Conservation (phyloP, 2,797 vertebrate genomes). For the Leucoraja ocellata region DNA sequence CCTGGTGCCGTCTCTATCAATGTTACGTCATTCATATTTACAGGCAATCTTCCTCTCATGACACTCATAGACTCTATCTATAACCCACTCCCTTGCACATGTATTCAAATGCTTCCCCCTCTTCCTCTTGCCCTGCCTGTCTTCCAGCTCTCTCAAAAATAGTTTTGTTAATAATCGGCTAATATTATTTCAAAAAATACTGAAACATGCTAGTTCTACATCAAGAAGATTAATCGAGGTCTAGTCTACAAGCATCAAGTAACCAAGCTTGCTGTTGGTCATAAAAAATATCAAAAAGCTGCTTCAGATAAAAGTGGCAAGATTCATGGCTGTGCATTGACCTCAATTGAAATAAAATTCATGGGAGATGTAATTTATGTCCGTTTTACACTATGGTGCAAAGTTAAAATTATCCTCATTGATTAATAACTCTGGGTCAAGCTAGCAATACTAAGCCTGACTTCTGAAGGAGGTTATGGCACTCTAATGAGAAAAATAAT, state of each 20-base stretch:
- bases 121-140: neutral
- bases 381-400: neutral
- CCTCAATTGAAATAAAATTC: conserved; percentile 3
- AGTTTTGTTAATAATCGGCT: neutral
- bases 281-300: neutral
- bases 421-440: conserved; percentile 9
- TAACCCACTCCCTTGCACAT: too few species aligned
- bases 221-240: neutral
- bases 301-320: neutral
- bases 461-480: neutral
- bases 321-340: neutral
- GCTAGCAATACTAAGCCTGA: neutral
- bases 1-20: neutral
- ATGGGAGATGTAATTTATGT: neutral
- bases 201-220: neutral
- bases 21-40: neutral
- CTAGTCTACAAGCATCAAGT: neutral
- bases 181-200: neutral
- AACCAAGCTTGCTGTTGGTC: neutral
- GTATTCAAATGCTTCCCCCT: neutral
- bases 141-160: neutral
- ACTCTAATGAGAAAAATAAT: neutral
- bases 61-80: too few species aligned
- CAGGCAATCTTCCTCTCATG: too few species aligned
- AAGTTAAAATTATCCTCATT: conserved; percentile 16